phyloP scores from a whole-genome alignment of 2,113 vertebrate species.

The Stictonetta naevosa region DNA sequence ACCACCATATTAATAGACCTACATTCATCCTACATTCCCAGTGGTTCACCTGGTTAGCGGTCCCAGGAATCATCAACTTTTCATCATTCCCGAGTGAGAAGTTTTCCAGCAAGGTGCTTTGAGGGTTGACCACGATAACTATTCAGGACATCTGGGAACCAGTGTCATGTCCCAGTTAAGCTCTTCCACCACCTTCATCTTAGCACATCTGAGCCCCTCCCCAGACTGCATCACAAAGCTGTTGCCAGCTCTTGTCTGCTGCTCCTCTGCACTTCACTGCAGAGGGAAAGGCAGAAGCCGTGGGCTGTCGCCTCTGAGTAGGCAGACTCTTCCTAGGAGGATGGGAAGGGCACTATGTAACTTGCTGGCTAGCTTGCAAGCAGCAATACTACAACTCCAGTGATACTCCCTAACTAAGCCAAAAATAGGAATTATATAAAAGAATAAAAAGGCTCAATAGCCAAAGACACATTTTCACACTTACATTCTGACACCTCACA shows the following conservation, averaged over 20 bases:
- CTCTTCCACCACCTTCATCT: background rate
- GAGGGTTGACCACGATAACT: rapidly evolving
- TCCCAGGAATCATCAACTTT: background rate
- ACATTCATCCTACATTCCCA: background rate
- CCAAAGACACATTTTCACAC: background rate
- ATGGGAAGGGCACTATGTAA: background rate
- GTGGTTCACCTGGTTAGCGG: rapidly evolving
- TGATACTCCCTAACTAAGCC: background rate
- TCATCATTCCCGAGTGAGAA: background rate
- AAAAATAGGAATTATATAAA: background rate
- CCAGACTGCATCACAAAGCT: background rate
- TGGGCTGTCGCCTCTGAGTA: background rate
- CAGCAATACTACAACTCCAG: background rate
- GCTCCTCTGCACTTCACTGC: background rate
- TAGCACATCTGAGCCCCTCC: background rate
- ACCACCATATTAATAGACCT: background rate
- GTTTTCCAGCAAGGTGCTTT: background rate
- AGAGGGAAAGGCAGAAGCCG: background rate
- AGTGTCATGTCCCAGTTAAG: background rate
- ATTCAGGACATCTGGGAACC: background rate
- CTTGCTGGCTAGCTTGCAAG: background rate
- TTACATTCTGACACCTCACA: background rate
- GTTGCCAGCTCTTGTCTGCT: background rate
- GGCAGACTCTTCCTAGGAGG: background rate
- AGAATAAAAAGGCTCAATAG: background rate